Evolutionary conservation across 2,113 vertebrate genomes (phyloP).

Genomic region (Litocranius walleri): DNA sequence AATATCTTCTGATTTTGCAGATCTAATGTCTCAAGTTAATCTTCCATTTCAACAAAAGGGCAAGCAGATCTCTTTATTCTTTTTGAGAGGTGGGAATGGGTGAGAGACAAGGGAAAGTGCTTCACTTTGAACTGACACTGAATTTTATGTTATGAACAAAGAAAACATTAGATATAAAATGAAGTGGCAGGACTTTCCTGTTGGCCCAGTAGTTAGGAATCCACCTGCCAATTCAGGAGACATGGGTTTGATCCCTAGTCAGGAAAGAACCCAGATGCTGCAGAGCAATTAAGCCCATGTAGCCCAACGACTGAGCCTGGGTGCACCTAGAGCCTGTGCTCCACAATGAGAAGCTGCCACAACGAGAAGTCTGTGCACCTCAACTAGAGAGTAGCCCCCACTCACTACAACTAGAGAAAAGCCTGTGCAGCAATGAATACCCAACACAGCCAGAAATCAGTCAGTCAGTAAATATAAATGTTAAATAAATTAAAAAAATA

Average conservation of each 20-base stretch:
- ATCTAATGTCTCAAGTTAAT: not conserved
- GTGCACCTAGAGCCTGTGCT: not conserved
- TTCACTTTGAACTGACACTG: not conserved
- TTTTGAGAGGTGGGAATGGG: not conserved
- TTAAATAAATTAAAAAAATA: not conserved
- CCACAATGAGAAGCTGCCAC: not conserved
- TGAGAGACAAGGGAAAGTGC: not conserved
- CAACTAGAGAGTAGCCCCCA: not conserved
- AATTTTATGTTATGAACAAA: slow-evolving; percentile 21
- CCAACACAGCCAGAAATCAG: not conserved
- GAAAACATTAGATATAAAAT: not conserved
- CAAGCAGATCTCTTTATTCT: not conserved
- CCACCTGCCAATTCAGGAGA: not conserved
- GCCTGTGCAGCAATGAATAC: not conserved
- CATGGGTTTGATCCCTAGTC: not conserved
- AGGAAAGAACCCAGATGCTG: not conserved
- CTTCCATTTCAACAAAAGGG: slow-evolving; percentile 1
- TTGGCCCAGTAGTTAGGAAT: not conserved
- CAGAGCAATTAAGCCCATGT: not conserved
- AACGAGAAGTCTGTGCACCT: not conserved
- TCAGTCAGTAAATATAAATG: not conserved
- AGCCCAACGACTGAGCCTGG: not conserved
- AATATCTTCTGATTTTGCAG: slow-evolving; percentile 19
- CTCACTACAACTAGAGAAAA: not conserved
- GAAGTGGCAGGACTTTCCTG: not conserved